Evolutionary conservation across 1,140 invertebrate genomes (phyloP), one percentile per base, ranked within the genome.

Genomic region (Conus betulinus): DNA sequence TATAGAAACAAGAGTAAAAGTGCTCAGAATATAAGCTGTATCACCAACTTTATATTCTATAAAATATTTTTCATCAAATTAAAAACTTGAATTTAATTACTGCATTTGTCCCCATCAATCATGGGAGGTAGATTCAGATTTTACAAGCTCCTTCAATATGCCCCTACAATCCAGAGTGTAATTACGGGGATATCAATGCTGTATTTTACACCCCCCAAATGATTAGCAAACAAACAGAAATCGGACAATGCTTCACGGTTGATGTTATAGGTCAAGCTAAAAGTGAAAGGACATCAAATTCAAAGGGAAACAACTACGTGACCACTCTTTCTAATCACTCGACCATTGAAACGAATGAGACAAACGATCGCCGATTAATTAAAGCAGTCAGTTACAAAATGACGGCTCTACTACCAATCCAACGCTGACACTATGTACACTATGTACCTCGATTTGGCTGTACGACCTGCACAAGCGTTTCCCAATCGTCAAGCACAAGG

Each of bases 381-480:
- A 63, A 39, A 51, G 53, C n/a, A 11, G 53, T 25, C 84, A 11
- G 39, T 25, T 5, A 67, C 55, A 11, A 3, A 63, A 25, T 27
- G 25, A 27, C 10, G 4, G 51, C 8, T 13, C 27, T 17, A n/a
- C n/a, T n/a, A 85, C 27, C 17, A 10, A 52, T 53, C 39, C 17
- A 10, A n/a, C n/a, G 15, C 20, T 20, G 20, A n/a, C 5, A 79
- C 23, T 3, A 57, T 51, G n/a, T n/a, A n/a, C n/a, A n/a, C n/a
- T n/a, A n/a, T n/a, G 11, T 87, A 87, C 85, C 85, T 71, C 85
- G 27, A 87, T 27, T 55, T 78, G 52, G 39, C 71, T 39, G 71
- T 55, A 87, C 13, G 85, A 87, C 52, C 85, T 87, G 85, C 63
- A 78, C 7, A 87, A 52, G 15, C 85, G 71, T 53, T 87, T 87